phyloP scores from a whole-genome alignment of 2,797 vertebrate species.

The Scolopax rusticola region DNA sequence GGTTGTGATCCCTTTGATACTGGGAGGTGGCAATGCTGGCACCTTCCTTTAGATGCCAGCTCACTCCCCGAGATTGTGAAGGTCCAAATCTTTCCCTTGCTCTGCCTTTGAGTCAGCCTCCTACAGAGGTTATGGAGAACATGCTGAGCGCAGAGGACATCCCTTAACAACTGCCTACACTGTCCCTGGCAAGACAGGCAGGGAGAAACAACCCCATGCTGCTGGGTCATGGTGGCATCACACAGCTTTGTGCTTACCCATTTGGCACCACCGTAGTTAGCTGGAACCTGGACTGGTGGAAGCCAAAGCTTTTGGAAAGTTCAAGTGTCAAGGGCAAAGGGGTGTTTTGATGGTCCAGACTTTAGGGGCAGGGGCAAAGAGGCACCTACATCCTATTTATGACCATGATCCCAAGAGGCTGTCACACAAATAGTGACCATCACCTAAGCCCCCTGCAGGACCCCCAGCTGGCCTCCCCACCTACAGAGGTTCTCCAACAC shows the following conservation, averaged over 20 bases:
- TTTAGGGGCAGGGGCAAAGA: background rate
- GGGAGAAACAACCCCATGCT: background rate
- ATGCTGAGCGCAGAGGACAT: background rate
- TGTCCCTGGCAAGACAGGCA: background rate
- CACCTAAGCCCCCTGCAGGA: background rate
- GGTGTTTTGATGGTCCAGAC: background rate
- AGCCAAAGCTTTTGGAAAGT: background rate
- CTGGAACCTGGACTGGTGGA: background rate
- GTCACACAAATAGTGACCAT: background rate
- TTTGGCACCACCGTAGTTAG: background rate
- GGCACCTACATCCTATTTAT: background rate
- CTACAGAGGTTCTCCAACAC: background rate
- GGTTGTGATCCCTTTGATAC: background rate
- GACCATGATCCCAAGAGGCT: background rate
- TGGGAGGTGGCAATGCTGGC: background rate
- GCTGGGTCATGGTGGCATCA: background rate
- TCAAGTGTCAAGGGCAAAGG: background rate
- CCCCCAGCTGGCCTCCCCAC: background rate
- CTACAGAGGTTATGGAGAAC: background rate
- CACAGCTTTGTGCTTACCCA: accelerated
- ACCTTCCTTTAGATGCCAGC: background rate
- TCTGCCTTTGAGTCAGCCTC: background rate
- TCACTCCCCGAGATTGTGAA: background rate
- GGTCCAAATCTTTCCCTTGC: background rate
- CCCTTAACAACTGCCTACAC: background rate